Evolutionary conservation across 2,888 invertebrate species (phyloP).

Genomic region (Myathropa florea): DNA sequence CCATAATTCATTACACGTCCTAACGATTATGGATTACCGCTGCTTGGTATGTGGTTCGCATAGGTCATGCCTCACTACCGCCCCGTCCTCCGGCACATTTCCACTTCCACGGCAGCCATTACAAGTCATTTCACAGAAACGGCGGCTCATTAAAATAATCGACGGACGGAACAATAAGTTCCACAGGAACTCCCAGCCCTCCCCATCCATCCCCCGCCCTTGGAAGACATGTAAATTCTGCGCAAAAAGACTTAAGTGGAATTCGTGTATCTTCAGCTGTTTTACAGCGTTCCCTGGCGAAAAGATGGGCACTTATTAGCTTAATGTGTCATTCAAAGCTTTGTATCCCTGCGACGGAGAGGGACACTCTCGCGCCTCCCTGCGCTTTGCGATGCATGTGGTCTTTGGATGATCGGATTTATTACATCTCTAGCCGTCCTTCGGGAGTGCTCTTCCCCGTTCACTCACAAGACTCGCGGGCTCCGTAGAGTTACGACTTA

Average conservation of each 20-base stretch:
- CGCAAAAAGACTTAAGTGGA: not conserved
- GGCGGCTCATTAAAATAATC: constrained; percentile 30
- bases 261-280: constrained; percentile 6
- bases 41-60: constrained; percentile 9
- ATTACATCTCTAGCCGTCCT: constrained; percentile 25
- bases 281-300: not conserved
- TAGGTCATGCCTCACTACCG: constrained; percentile 16
- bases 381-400: constrained; percentile 23
- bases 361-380: too few species aligned
- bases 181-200: not conserved
- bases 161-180: constrained; percentile 39
- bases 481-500: not conserved
- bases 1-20: constrained; percentile 42
- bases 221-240: constrained; percentile 34
- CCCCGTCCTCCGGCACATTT: not conserved
- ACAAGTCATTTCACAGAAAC: not conserved
- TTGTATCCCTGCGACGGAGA: not conserved
- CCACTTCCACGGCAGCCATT: not conserved
- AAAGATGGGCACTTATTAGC: constrained; percentile 19
- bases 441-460: too few species aligned
- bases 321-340: constrained; percentile 26
- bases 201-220: not conserved
- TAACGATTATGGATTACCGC: constrained; percentile 17
- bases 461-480: not conserved
- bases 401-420: constrained; percentile 39